phyloP scores from a whole-genome alignment of 2,888 invertebrate genomes.

The Peribatodes rhomboidaria region DNA sequence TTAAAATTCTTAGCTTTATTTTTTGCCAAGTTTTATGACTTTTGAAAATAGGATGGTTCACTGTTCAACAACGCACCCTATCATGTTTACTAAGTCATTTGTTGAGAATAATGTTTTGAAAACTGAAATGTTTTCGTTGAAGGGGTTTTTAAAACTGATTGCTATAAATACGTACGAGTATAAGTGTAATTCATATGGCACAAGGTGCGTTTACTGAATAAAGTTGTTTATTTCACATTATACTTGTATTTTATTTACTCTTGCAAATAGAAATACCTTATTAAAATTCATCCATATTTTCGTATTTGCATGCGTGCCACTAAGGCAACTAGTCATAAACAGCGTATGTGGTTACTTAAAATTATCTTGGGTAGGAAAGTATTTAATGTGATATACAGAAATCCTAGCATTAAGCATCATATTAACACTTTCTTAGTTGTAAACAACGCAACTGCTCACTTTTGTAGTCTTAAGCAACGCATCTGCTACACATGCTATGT shows the following conservation, averaged over 20 bases:
- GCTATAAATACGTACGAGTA: too few relatives aligned
- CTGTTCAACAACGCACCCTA: too few relatives aligned
- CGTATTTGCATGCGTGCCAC: not conserved
- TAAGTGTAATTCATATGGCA: not conserved
- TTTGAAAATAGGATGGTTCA: too few relatives aligned
- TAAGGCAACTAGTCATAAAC: conserved; percentile 6
- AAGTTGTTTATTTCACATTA: not conserved
- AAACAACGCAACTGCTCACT: conserved; percentile 4
- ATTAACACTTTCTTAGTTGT: not conserved
- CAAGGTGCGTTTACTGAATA: not conserved
- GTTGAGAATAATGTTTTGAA: not conserved
- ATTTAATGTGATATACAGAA: not conserved
- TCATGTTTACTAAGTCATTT: too few relatives aligned
- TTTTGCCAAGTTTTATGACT: too few relatives aligned
- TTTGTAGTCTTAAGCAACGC: conserved; percentile 5
- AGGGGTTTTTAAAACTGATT: not conserved
- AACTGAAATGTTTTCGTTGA: not conserved
- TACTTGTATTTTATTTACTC: not conserved
- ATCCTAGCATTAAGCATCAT: conserved; percentile 5
- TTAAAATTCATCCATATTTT: not conserved
- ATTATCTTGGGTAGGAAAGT: not conserved
- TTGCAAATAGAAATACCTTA: not conserved
- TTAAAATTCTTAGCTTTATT: too few relatives aligned
- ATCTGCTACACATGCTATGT: conserved; percentile 6
- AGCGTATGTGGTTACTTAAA: not conserved